Evolutionary conservation across 2,113 vertebrate genomes (phyloP).

Genomic region (Ameiurus melas): DNA sequence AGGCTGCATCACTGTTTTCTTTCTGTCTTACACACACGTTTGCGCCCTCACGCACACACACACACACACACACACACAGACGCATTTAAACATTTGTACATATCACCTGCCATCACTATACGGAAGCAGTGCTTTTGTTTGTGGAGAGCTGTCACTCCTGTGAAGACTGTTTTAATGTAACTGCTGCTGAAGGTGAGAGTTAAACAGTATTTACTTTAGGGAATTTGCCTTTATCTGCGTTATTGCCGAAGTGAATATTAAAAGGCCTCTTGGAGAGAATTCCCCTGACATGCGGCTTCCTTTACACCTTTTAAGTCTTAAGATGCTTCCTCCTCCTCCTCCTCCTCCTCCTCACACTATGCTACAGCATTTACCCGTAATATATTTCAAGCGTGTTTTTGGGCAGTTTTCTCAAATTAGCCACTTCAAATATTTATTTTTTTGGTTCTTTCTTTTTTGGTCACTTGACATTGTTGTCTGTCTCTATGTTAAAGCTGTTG

Average conservation of each 20-base stretch:
- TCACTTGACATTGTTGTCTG: slow-evolving; percentile 58
- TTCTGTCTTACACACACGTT: neutral
- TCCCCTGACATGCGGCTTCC: slow-evolving; percentile 66
- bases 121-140: slow-evolving; percentile 49
- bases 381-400: slow-evolving; percentile 64
- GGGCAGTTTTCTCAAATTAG: slow-evolving; percentile 63
- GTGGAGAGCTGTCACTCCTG: slow-evolving; percentile 66
- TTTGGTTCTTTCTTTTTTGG: slow-evolving; percentile 56
- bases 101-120: slow-evolving; percentile 27
- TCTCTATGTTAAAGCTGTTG: slow-evolving; percentile 63
- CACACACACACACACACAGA: slow-evolving; percentile 18
- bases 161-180: slow-evolving; percentile 70
- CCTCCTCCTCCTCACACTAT: slow-evolving; percentile 51
- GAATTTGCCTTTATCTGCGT: slow-evolving; percentile 70
- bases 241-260: slow-evolving; percentile 72
- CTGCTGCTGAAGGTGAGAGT: slow-evolving; percentile 73
- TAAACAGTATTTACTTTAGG: slow-evolving; percentile 75
- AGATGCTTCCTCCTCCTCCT: slow-evolving; percentile 60
- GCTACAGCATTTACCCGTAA: slow-evolving; percentile 55
- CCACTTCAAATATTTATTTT: slow-evolving; percentile 43
- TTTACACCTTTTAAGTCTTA: slow-evolving; percentile 72
- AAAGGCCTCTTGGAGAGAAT: slow-evolving; percentile 68
- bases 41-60: slow-evolving; percentile 2
- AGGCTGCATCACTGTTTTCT: neutral
- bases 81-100: slow-evolving; percentile 13